Conservation (phyloP, 2,113 vertebrate genomes). For the Lepisosteus oculatus region DNA sequence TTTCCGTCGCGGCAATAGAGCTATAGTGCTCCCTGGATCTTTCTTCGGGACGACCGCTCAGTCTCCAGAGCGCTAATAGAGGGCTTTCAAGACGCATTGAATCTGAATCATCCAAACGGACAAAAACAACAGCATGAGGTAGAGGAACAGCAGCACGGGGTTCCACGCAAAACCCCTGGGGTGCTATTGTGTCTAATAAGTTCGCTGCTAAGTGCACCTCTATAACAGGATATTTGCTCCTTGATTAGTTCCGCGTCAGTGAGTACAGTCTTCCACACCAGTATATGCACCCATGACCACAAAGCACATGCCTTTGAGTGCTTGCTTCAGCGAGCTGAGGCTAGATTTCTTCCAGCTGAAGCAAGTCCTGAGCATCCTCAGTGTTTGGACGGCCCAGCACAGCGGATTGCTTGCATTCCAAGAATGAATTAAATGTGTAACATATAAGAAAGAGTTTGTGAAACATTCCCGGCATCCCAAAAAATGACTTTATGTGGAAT, state of each 20-base stretch:
- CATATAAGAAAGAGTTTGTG: too few relatives aligned
- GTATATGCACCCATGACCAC: not conserved
- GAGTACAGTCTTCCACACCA: not conserved
- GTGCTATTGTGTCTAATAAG: conserved; percentile 5
- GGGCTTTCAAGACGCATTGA: not conserved
- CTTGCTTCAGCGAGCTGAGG: not conserved
- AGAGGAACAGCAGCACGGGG: not conserved
- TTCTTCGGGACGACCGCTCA: not conserved
- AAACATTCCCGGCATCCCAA: too few relatives aligned
- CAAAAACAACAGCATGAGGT: not conserved
- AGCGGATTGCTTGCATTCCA: too few relatives aligned
- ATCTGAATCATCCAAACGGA: not conserved
- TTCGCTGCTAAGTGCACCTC: conserved; percentile 1
- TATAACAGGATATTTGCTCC: not conserved
- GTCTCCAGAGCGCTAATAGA: not conserved
- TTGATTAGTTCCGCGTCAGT: not conserved
- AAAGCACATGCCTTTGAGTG: not conserved
- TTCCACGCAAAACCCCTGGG: not conserved
- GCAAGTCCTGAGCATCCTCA: too few relatives aligned
- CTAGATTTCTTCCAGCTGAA: too few relatives aligned
- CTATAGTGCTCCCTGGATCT: not conserved
- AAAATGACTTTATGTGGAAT: too few relatives aligned
- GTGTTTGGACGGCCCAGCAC: too few relatives aligned
- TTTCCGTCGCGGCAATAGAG: not conserved
- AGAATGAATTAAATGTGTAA: too few relatives aligned